A percentile compares a stretch with the other conserved stretches of the same genome.
Conservation (phyloP, 2,113 vertebrate genomes). For the Phalacrocorax aristotelis region DNA sequence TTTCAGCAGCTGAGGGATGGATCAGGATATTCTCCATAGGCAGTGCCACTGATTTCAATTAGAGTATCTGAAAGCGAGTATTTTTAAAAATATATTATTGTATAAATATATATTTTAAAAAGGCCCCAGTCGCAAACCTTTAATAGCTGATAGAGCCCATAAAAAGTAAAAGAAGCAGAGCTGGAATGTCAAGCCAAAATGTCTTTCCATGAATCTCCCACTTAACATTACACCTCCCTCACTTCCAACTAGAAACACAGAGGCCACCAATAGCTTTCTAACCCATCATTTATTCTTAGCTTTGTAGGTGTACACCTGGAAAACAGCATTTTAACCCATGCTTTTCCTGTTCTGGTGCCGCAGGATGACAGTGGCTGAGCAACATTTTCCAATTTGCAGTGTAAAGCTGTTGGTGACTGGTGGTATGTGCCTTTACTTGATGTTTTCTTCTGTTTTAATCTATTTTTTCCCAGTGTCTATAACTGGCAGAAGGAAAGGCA, state of each 20-base stretch:
- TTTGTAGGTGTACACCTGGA: neutral
- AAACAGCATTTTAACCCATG: neutral
- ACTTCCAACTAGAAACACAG: neutral
- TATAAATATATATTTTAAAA: neutral
- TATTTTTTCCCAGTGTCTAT: fast-evolving
- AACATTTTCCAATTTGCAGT: neutral
- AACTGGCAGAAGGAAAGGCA: neutral
- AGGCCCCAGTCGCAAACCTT: neutral
- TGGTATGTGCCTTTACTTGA: neutral
- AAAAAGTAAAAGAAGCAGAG: neutral
- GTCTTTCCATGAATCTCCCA: neutral
- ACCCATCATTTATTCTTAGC: neutral
- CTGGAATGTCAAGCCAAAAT: neutral
- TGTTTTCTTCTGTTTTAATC: neutral
- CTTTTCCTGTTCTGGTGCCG: neutral
- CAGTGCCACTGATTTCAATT: neutral
- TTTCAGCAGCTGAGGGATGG: neutral
- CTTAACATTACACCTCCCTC: neutral
- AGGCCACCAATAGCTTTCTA: neutral
- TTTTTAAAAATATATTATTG: neutral
- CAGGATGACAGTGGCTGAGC: fast-evolving
- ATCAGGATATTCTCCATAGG: neutral
- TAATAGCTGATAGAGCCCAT: neutral
- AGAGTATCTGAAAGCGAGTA: neutral
- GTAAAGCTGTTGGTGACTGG: neutral